Conservation (phyloP, 2,888 invertebrate genomes). For the Corbicula japonica region DNA sequence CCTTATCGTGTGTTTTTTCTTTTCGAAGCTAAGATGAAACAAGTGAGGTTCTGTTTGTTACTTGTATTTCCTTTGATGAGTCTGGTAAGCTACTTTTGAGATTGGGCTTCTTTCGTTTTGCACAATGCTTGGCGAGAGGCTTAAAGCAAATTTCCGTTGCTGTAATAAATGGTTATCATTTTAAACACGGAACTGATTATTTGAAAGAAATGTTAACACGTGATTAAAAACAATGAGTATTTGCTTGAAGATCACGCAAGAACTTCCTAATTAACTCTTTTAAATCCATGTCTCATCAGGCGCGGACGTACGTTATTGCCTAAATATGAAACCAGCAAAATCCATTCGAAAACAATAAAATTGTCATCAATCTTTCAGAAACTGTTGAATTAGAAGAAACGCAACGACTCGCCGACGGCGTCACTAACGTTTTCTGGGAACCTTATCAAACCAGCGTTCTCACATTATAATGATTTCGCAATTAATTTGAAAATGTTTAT, state of each 20-base stretch:
- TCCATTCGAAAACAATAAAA: slow-evolving; percentile 27
- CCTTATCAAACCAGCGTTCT: slow-evolving; percentile 28
- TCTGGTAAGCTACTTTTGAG: too few relatives aligned
- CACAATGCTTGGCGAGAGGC: too few relatives aligned
- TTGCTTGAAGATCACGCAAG: slow-evolving; percentile 19
- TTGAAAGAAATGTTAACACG: slow-evolving; percentile 16
- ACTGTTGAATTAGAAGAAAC: slow-evolving; percentile 19
- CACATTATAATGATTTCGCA: slow-evolving; percentile 30
- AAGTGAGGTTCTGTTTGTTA: too few relatives aligned
- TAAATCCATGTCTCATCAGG: neutral
- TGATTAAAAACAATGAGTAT: slow-evolving; percentile 9
- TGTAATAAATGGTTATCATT: neutral
- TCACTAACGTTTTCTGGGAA: slow-evolving; percentile 46
- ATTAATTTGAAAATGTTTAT: slow-evolving; percentile 42
- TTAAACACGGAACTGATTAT: slow-evolving; percentile 9
- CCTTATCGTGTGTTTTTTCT: too few relatives aligned
- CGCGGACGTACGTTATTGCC: slow-evolving; percentile 6
- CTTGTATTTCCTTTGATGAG: too few relatives aligned
- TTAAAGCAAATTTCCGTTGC: too few relatives aligned
- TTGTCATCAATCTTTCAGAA: slow-evolving; percentile 18
- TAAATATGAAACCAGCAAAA: slow-evolving; percentile 48
- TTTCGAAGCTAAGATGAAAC: too few relatives aligned
- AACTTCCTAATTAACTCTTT: slow-evolving; percentile 7
- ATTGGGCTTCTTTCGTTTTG: too few relatives aligned
- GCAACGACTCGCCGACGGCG: slow-evolving; percentile 21